Base-by-base conservation (phyloP, 2,888 invertebrate genomes). In the Ctena decussata region DNA sequence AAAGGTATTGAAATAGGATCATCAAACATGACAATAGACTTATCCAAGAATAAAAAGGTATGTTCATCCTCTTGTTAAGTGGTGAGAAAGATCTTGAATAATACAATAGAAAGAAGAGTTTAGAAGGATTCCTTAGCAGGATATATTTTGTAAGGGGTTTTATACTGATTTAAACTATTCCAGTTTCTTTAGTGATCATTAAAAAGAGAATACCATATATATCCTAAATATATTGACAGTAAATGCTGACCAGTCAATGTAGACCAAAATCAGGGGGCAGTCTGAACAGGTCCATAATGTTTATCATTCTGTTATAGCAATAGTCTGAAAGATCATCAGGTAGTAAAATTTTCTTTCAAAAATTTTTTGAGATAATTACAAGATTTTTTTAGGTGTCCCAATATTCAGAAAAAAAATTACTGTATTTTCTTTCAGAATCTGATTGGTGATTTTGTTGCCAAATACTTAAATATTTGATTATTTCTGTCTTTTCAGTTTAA, bases 91-190 rank as follows among this genome's bases (percentile, higher is more conserved):
- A 35, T 65, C 32, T 0, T 0, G 21, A 35, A 35, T 65, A 21
- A 65, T 35, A 35, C 30, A 65, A 65, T 35, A 65, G 35, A 35
- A 5, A 18, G 21, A 65, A 65, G 35, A 65, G 12, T 65, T 65
- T 60, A 60, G 5, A 60, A 60, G 60, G 60, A 27, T 24, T 60
- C 60, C 30, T 24, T 12, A 12, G 71, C 21, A 70, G 82, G 85
- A 82, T 85, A 80, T 85, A 80, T 81, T 77, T 82, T 53, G 72
- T 85, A 77, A 82, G 85, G 76, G 80, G 85, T 69, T 84, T 72
- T 70, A 60, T 2, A 35, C n/a, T 65, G 65, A 65, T 18, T 65
- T 65, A 35, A 65, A 35, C 15, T 35, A 18, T 35, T 35, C 8
- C 35, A n/a, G 6, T 30, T 60, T 65, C 65, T 3, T 35, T 21